Conservation (phyloP, 2,797 vertebrate species). For the Rhabdophis nuchalis region DNA sequence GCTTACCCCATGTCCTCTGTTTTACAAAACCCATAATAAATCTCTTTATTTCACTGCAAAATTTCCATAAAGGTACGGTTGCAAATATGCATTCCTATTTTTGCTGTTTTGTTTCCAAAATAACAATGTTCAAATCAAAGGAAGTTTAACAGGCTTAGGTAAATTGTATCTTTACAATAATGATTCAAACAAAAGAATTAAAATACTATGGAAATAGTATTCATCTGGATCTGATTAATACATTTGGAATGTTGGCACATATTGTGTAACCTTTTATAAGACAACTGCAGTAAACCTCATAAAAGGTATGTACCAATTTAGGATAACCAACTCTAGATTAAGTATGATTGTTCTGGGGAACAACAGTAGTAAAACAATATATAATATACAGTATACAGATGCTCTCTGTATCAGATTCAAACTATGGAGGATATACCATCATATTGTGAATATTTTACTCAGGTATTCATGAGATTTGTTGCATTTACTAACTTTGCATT, state of each 20-base stretch:
- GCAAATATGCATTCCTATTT: constrained; percentile 9
- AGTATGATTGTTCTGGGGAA: neutral
- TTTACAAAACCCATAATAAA: constrained; percentile 4
- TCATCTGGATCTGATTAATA: neutral
- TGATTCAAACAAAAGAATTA: constrained; percentile 3
- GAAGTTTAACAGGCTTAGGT: neutral
- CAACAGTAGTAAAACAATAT: neutral
- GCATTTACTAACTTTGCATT: neutral
- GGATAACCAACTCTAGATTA: neutral
- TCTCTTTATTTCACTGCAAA: neutral
- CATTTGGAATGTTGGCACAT: neutral
- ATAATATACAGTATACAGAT: neutral
- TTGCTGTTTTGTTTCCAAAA: neutral
- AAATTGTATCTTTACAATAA: neutral
- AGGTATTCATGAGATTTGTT: neutral
- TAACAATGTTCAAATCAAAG: neutral
- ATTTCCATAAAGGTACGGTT: neutral
- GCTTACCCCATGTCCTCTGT: neutral
- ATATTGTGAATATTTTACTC: neutral
- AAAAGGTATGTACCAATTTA: neutral
- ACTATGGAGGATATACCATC: neutral
- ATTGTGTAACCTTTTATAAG: neutral
- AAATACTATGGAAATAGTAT: neutral
- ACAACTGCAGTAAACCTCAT: neutral
- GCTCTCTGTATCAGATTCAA: neutral